Conservation (phyloP, 1,140 invertebrate genomes). For the Monochamus saltuarius region DNA sequence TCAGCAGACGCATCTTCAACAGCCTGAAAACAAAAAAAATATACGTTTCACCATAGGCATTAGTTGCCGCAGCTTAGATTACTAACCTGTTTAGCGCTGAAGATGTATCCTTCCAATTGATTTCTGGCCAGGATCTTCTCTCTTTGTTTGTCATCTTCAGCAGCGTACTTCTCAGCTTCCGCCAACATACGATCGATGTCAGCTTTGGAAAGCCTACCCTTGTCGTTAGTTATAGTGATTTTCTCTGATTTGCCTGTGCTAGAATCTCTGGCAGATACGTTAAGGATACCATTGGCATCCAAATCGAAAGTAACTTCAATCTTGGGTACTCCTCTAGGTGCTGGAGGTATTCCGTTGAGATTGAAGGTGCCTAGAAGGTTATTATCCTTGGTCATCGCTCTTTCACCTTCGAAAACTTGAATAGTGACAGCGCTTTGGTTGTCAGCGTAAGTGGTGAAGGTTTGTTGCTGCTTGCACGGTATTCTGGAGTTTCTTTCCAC, state of each 20-base stretch:
- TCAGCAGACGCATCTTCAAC: conserved; percentile 66
- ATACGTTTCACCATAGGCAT: no score
- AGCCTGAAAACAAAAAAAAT: conserved; percentile 51
- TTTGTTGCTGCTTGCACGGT: conserved; percentile 68
- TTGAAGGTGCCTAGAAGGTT: conserved; percentile 62
- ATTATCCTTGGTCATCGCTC: conserved; percentile 49
- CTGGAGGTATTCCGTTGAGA: conserved; percentile 63
- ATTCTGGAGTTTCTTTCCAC: conserved; percentile 70
- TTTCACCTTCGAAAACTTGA: conserved; percentile 54
- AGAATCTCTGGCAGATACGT: conserved; percentile 76
- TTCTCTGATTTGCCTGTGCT: conserved; percentile 75
- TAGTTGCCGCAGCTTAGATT: no score
- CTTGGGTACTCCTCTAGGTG: conserved; percentile 89
- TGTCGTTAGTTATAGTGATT: conserved; percentile 90
- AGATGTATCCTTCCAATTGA: conserved; percentile 80
- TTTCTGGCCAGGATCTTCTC: conserved; percentile 73
- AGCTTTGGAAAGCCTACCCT: conserved; percentile 83
- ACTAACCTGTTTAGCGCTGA: conserved; percentile 71
- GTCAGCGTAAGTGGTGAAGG: conserved; percentile 65
- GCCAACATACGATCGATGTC: conserved; percentile 91
- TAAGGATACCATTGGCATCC: conserved; percentile 78
- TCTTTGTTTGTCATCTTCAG: conserved; percentile 67
- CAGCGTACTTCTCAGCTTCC: conserved; percentile 72
- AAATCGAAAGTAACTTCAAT: conserved; percentile 84
- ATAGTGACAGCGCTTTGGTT: conserved; percentile 77